A percentile compares a stretch with the other conserved stretches of the same genome.
Evolutionary conservation across 2,888 invertebrate genomes (phyloP).

Genomic region (Uropetala carovei): DNA sequence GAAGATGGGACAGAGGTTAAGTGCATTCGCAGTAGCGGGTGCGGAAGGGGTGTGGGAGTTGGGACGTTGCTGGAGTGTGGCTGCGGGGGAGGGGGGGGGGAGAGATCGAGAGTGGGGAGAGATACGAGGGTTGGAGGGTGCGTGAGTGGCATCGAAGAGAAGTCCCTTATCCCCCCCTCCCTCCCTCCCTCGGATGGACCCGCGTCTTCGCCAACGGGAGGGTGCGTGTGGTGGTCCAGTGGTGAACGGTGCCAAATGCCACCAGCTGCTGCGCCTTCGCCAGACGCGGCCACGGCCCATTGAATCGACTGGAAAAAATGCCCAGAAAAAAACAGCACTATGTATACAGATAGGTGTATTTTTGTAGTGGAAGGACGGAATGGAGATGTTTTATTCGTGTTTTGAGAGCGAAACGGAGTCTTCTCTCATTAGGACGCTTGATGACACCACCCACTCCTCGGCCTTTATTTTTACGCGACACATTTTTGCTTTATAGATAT

Average conservation of each 20-base stretch:
- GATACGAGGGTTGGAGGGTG: too few relatives aligned
- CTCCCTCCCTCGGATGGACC: neutral
- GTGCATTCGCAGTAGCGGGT: too few relatives aligned
- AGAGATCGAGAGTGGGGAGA: too few relatives aligned
- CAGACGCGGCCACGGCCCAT: slow-evolving; percentile 43
- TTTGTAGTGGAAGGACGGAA: slow-evolving; percentile 29
- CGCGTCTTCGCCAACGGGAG: slow-evolving; percentile 43
- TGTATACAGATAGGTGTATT: slow-evolving; percentile 32
- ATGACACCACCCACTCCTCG: slow-evolving; percentile 18
- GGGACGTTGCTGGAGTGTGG: too few relatives aligned
- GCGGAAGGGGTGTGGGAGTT: too few relatives aligned
- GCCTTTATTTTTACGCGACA: too few relatives aligned
- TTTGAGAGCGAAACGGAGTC: neutral
- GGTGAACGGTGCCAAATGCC: slow-evolving; percentile 44
- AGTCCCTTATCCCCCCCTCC: neutral
- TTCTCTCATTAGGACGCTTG: slow-evolving; percentile 15
- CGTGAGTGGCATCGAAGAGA: neutral
- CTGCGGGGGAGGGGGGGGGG: too few relatives aligned
- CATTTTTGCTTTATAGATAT: too few relatives aligned
- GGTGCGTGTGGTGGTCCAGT: slow-evolving; percentile 31
- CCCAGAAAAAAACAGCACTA: neutral
- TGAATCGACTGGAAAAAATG: slow-evolving; percentile 20
- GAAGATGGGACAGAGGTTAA: too few relatives aligned
- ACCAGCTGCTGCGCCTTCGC: slow-evolving; percentile 42
- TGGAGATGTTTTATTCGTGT: slow-evolving; percentile 46